Percentiles rank a stretch among this genome's conserved stretches.
phyloP scores from a whole-genome alignment of 1,140 invertebrate species.

The Danaus melanippus region DNA sequence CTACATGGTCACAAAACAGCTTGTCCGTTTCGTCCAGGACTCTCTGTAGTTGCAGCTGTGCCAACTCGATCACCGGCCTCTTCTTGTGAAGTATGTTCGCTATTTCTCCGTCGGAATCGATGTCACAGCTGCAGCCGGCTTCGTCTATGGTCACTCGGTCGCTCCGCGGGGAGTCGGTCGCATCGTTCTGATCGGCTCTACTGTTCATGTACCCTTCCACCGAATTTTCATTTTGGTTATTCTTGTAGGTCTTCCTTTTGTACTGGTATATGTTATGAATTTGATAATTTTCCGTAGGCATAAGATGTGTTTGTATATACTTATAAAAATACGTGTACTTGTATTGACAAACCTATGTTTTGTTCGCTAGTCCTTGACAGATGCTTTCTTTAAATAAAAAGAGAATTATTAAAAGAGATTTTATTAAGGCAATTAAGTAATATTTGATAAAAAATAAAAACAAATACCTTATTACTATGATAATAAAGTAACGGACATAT shows the following conservation, averaged over 20 bases:
- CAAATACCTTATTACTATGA: too few species aligned
- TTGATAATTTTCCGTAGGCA: conserved; percentile 31
- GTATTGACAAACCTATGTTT: too few species aligned
- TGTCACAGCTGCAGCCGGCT: conserved; percentile 44
- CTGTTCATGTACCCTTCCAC: conserved; percentile 17
- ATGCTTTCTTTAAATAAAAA: too few species aligned
- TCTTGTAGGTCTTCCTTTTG: conserved; percentile 31
- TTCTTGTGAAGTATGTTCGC: conserved; percentile 59
- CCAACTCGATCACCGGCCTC: conserved; percentile 56
- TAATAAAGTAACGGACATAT: too few species aligned
- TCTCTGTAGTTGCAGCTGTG: conserved; percentile 51
- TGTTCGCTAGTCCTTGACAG: too few species aligned
- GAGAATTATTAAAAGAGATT: too few species aligned
- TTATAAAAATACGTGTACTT: too few species aligned
- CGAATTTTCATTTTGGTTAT: conserved; percentile 13
- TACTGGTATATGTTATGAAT: conserved; percentile 34
- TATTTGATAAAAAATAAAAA: too few species aligned
- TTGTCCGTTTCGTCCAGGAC: conserved; percentile 54
- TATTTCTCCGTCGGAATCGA: conserved; percentile 47
- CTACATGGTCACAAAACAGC: conserved; percentile 39
- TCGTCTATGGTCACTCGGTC: conserved; percentile 23
- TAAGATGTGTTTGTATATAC: background rate
- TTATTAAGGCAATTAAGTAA: too few species aligned
- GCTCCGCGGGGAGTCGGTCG: conserved; percentile 33
- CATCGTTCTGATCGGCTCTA: conserved; percentile 24